These are phyloP conservation scores for Morone saxatilis DNA, from an alignment of 2,113 vertebrate species.

Conservation along the genomic window DNA sequence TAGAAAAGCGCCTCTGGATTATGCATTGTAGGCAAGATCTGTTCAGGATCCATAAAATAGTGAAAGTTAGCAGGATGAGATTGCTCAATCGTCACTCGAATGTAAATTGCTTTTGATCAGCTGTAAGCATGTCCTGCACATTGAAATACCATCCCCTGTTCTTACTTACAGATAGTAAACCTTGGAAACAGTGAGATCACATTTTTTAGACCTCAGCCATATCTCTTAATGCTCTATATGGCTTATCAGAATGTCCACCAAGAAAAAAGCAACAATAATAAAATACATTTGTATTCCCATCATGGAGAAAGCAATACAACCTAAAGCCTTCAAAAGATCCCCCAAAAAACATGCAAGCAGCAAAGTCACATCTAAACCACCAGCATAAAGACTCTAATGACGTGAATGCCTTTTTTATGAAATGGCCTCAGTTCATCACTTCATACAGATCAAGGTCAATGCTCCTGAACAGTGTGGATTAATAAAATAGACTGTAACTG, in stretches of 20 bases:
- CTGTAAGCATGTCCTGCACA: not conserved
- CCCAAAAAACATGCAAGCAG: not conserved
- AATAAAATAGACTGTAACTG: not conserved
- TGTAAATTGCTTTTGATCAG: conserved; percentile 20
- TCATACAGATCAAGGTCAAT: conserved; percentile 29
- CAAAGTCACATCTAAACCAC: not conserved
- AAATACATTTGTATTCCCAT: not conserved
- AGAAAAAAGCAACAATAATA: not conserved
- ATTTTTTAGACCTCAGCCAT: not conserved
- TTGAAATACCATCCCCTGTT: not conserved
- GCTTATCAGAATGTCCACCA: not conserved
- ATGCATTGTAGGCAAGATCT: conserved; percentile 26
- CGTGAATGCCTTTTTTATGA: not conserved
- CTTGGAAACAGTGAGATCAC: not conserved
- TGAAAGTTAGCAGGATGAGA: not conserved
- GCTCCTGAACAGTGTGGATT: conserved; percentile 15
- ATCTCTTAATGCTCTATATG: not conserved
- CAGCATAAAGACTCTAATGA: not conserved
- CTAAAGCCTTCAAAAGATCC: not conserved
- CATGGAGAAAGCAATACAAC: not conserved
- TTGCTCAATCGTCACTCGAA: conserved; percentile 7
- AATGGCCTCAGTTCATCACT: conserved; percentile 2
- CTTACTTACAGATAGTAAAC: not conserved
- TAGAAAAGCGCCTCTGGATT: conserved; percentile 38
- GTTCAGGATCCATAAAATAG: conserved; percentile 12